A percentile compares a stretch with the other conserved stretches of the same genome.
Evolutionary conservation across 30 jellyfish, hydroid and myxozoan genomes (phyloP).

Genomic region (Pseudorhiza aurosa): DNA sequence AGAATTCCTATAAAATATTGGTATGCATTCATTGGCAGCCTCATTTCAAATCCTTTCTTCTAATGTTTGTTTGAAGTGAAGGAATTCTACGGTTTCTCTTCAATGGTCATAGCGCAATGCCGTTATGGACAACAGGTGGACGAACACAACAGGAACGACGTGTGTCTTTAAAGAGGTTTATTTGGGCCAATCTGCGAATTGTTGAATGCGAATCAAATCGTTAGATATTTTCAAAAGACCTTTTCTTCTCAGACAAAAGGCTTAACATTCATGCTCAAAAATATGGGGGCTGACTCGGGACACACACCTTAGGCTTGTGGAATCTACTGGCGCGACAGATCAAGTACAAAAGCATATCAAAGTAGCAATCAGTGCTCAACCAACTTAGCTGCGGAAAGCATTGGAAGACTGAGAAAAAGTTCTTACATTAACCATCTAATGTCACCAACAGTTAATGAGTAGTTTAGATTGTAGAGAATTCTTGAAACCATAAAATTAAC

Average conservation of each 20-base stretch:
- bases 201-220: slow-evolving; percentile 16
- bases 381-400: background rate
- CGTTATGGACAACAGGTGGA: slow-evolving; percentile 57
- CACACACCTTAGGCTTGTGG: background rate
- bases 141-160: slow-evolving; percentile 59
- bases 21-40: too few species aligned
- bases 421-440: too few species aligned
- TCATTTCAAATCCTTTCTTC: background rate
- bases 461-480: too few species aligned
- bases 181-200: slow-evolving; percentile 13
- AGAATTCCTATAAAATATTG: too few species aligned
- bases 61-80: background rate
- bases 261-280: slow-evolving; percentile 29
- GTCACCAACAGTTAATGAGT: too few species aligned
- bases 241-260: background rate
- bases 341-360: background rate
- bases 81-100: slow-evolving; percentile 1
- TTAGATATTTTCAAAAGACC: slow-evolving; percentile 15
- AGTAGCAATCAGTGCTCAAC: background rate
- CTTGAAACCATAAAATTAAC: too few species aligned
- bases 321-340: background rate
- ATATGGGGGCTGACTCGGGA: slow-evolving; percentile 1
- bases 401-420: background rate
- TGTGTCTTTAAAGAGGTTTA: slow-evolving; percentile 27
- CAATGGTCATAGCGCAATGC: slow-evolving; percentile 17